Evolutionary conservation across 2,888 invertebrate genomes (phyloP), one percentile per base, ranked within the genome.

Genomic region (Adela reaumurella): DNA sequence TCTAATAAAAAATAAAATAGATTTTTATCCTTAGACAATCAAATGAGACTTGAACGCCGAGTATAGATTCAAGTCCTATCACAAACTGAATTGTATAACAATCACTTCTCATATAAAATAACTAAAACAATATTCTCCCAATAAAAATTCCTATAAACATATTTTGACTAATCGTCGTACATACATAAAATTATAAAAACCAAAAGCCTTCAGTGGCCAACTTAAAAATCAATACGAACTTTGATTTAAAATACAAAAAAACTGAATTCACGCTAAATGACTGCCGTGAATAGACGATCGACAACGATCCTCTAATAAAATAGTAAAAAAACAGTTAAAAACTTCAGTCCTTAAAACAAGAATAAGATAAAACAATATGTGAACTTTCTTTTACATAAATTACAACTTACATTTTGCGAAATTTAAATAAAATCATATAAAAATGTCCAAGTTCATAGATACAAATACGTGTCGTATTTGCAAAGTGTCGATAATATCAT

Each of bases 321-420:
- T 24, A 24, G 4, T 24, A 24, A 24, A 24, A 24, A 24, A 24
- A 6, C 24, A 4, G 24, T 6, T 24, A 4, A 24, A 24, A n/a
- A 24, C 24, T 8, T 24, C 4, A 24, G 8, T 24, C 4, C 5
- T 24, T 24, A 24, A 24, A 24, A 24, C 24, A 8, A 24, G 24
- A 8, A 24, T 6, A 4, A 6, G 24, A 24, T 24, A 24, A 24
- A 24, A 24, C 8, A n/a, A n/a, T n/a, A n/a, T n/a, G n/a, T n/a
- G n/a, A n/a, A n/a, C n/a, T n/a, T 54, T 56, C 56, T 50, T 55
- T 54, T 52, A 52, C 43, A 24, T 17, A 28, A 44, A 17, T 29
- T 51, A 17, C 19, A 17, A 20, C 20, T 46, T 45, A 49, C 43
- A 18, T 45, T 46, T 17, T 50, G 46, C 28, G 29, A 20, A 49